Conservation (phyloP, 2,797 vertebrate genomes). For the Neosilurus mollespiculum region DNA sequence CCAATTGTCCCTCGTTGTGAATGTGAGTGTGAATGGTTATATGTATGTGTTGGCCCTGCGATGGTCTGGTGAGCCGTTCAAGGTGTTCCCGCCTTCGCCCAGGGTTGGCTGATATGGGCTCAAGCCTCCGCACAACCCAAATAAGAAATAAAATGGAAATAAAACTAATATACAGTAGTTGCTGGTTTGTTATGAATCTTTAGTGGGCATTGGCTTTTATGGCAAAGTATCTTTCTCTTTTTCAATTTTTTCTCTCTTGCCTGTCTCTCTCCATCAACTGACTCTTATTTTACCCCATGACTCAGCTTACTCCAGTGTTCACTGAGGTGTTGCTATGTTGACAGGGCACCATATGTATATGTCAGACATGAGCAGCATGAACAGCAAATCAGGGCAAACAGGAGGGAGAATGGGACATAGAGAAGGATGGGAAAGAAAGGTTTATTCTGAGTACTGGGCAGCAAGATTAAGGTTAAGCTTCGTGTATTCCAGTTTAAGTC, state of each 20-base stretch:
- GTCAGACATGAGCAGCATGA: conserved; percentile 7
- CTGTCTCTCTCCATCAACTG: conserved; percentile 6
- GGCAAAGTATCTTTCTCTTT: neutral
- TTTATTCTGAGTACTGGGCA: conserved; percentile 11
- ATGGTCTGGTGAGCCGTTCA: too few species aligned
- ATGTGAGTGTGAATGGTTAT: too few species aligned
- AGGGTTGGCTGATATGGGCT: too few species aligned
- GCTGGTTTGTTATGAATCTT: too few species aligned
- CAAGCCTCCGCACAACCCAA: too few species aligned
- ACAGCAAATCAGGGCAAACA: neutral
- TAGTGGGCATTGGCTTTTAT: neutral
- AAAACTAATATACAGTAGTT: too few species aligned
- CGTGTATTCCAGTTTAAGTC: conserved; percentile 19
- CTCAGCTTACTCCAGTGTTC: conserved; percentile 5
- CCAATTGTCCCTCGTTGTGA: too few species aligned
- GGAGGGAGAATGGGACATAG: neutral
- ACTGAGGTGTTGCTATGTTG: conserved; percentile 5
- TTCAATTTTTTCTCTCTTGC: neutral
- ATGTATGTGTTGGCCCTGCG: too few species aligned
- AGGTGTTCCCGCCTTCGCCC: too few species aligned
- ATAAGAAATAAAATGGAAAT: too few species aligned
- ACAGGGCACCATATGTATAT: conserved; percentile 17
- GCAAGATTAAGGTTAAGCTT: conserved; percentile 44
- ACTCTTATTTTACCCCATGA: neutral
- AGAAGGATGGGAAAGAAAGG: neutral